Conservation (phyloP, 2,113 vertebrate species). For the Nyctereutes procyonoides region DNA sequence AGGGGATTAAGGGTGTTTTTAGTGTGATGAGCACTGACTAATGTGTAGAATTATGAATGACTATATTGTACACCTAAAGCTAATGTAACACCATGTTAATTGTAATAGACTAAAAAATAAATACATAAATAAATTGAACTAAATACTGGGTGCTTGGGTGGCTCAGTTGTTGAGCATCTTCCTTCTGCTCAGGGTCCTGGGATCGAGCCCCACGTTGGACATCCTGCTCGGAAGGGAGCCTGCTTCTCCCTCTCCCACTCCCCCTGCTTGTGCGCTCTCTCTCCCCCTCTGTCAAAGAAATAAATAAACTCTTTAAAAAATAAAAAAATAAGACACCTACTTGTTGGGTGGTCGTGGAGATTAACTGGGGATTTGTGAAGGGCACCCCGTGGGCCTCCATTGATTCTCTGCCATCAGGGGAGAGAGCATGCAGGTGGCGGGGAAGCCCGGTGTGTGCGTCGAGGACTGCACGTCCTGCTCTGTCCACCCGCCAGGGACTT, state of each 20-base stretch:
- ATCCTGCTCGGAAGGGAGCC: too few species aligned
- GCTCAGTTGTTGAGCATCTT: too few species aligned
- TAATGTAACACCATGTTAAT: neutral
- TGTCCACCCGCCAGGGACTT: neutral
- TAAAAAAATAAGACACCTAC: neutral
- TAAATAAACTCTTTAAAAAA: neutral
- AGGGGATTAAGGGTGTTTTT: neutral
- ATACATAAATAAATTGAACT: neutral
- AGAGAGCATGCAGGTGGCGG: neutral
- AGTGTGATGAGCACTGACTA: neutral
- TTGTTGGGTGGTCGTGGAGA: neutral
- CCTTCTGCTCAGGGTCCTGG: too few species aligned
- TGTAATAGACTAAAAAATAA: neutral
- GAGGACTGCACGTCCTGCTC: fast-evolving
- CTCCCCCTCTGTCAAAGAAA: too few species aligned
- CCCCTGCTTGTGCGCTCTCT: too few species aligned
- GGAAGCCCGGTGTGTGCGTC: too few species aligned
- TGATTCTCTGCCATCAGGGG: neutral
- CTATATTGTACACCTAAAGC: neutral
- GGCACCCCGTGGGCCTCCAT: neutral
- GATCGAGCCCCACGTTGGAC: too few species aligned
- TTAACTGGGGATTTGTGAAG: neutral
- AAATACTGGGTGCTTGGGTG: too few species aligned
- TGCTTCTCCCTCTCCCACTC: too few species aligned
- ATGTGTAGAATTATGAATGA: neutral